These are phyloP conservation scores for Zaprionus obscuricornis DNA, from an alignment of 2,888 invertebrate genomes.

Conservation along the genomic window DNA sequence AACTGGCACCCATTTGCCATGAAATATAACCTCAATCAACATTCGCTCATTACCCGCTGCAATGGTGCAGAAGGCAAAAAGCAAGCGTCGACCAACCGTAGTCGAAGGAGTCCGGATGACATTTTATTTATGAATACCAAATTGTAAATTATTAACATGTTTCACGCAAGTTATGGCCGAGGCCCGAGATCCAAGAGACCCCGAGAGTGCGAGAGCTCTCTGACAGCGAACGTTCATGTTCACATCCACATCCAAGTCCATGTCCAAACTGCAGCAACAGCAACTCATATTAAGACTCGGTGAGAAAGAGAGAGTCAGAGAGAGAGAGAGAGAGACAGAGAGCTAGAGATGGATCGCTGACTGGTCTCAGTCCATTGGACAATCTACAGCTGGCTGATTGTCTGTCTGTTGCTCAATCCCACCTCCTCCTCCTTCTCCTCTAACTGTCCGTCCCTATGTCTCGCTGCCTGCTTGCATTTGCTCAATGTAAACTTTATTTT, in stretches of 20 bases:
- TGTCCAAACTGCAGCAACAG: constrained; percentile 4
- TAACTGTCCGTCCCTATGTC: background rate
- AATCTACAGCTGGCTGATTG: constrained; percentile 23
- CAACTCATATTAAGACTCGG: constrained; percentile 2
- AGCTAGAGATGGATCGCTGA: constrained; percentile 51
- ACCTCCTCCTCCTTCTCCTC: too few species aligned
- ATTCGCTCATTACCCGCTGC: constrained; percentile 77
- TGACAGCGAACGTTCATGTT: constrained; percentile 50
- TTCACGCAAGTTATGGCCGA: constrained; percentile 79
- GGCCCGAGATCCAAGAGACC: constrained; percentile 40
- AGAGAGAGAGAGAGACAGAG: constrained; percentile 8
- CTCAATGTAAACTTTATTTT: constrained; percentile 37
- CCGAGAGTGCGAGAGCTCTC: constrained; percentile 45
- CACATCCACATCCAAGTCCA: constrained; percentile 29
- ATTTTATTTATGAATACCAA: constrained; percentile 84
- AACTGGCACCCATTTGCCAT: constrained; percentile 71
- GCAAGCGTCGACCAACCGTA: constrained; percentile 12
- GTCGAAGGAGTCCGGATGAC: constrained; percentile 69
- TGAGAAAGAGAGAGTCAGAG: background rate
- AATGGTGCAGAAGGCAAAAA: background rate
- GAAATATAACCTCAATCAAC: constrained; percentile 83
- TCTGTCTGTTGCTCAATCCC: too few species aligned
- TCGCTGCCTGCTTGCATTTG: constrained; percentile 25
- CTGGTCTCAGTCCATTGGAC: constrained; percentile 43
- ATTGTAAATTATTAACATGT: constrained; percentile 84